Conservation (phyloP, 2,888 invertebrate genomes). For the Leptinotarsa haldemani region DNA sequence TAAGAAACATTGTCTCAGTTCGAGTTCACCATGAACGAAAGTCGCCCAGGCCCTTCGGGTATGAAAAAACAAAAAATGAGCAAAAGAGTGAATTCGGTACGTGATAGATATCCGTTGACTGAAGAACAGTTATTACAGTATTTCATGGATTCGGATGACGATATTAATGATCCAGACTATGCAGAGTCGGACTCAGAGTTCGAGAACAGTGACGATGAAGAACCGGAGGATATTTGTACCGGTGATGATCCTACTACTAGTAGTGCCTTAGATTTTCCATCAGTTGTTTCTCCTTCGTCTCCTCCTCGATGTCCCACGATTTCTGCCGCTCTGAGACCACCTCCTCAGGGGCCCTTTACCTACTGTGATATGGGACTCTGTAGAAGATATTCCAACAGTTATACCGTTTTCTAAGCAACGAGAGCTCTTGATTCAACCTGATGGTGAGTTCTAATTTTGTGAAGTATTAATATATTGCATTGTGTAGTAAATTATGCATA, state of each 20-base stretch:
- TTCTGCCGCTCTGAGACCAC: background rate
- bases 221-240: slow-evolving; percentile 7
- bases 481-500: slow-evolving; percentile 5
- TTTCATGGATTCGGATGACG: slow-evolving; percentile 37
- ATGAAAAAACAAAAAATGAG: slow-evolving; percentile 24
- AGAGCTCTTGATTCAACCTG: slow-evolving; percentile 27
- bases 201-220: slow-evolving; percentile 21
- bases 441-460: slow-evolving; percentile 22
- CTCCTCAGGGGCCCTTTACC: slow-evolving; percentile 10
- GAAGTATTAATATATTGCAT: slow-evolving; percentile 7
- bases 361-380: slow-evolving; percentile 27
- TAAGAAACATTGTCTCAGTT: slow-evolving; percentile 27
- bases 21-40: slow-evolving; percentile 33
- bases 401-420: slow-evolving; percentile 25
- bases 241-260: slow-evolving; percentile 4
- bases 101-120: slow-evolving; percentile 32
- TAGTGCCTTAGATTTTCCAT: slow-evolving; percentile 8
- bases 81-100: slow-evolving; percentile 22
- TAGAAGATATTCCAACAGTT: slow-evolving; percentile 22
- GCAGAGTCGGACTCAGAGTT: slow-evolving; percentile 15
- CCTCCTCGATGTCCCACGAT: too few species aligned
- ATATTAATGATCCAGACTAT: slow-evolving; percentile 39
- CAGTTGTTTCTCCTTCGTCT: background rate
- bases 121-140: slow-evolving; percentile 35
- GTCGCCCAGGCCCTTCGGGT: slow-evolving; percentile 20